These are phyloP conservation scores for Marmota flaviventris DNA, from an alignment of 2,113 vertebrate genomes.

Conservation along the genomic window DNA sequence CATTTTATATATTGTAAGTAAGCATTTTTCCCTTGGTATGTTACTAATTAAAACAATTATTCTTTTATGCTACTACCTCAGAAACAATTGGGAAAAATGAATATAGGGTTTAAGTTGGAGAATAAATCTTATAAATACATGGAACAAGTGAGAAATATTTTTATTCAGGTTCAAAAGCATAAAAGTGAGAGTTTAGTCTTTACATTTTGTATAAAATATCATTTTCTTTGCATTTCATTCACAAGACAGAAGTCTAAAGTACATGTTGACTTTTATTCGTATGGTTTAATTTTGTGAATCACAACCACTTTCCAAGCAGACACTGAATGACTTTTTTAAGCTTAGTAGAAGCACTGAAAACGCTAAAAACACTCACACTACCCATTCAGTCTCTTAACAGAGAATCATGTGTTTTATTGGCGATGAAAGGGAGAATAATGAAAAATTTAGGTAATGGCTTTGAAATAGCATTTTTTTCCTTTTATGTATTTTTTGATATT, in stretches of 20 bases:
- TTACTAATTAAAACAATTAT: conserved; percentile 82
- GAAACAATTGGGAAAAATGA: conserved; percentile 58
- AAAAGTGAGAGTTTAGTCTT: conserved; percentile 77
- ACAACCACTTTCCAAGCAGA: conserved; percentile 72
- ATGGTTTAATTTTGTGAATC: conserved; percentile 82
- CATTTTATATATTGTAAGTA: conserved; percentile 66
- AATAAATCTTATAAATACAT: conserved; percentile 51
- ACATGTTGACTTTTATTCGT: conserved; percentile 83
- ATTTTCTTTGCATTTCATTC: conserved; percentile 78
- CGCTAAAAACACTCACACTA: conserved; percentile 73
- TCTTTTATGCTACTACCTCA: conserved; percentile 71
- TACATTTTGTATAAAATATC: conserved; percentile 78
- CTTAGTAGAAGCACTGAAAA: conserved; percentile 71
- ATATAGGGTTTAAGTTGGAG: conserved; percentile 75
- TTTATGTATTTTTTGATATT: conserved; percentile 77
- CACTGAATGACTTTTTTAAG: conserved; percentile 80
- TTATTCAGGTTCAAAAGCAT: conserved; percentile 79
- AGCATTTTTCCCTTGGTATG: conserved; percentile 71
- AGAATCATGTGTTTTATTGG: conserved; percentile 70
- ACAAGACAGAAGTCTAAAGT: conserved; percentile 78
- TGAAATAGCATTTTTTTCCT: conserved; percentile 75
- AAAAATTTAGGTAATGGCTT: conserved; percentile 68
- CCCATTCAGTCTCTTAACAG: conserved; percentile 72
- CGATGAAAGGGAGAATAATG: conserved; percentile 55
- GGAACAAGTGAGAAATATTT: conserved; percentile 56